Evolutionary conservation across 2,888 invertebrate species (phyloP), one percentile per base, ranked within the genome.

Genomic region (Thera obeliscata): DNA sequence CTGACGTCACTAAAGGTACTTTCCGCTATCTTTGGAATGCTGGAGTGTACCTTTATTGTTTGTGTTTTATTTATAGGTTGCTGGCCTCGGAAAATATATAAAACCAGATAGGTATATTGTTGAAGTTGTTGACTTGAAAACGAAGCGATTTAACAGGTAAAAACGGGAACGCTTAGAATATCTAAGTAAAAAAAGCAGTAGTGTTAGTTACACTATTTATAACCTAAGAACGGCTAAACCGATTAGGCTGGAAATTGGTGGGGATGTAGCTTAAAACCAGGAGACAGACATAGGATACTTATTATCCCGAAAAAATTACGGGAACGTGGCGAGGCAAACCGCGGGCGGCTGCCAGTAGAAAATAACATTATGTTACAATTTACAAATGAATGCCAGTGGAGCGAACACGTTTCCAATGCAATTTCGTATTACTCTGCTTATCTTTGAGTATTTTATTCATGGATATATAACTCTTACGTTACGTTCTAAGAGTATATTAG

Each of bases 1-100:
- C 56, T 58, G 69, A 56, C 65, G 62, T 65, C 65, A 61, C 54
- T 11, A 46, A n/a, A 52, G n/a, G 36, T 59, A 64, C 60, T 61
- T 61, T 54, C 46, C 2, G 7, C 5, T 35, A 9, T n/a, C 1
- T 52, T 57, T 41, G 36, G 56, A 57, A 66, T 54, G 43, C 11
- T 46, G 58, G 33, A 38, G 38, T 7, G n/a, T 61, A 57, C 54
- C 46, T 56, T 57, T 56, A 33, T 41, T 61, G 50, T 52, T 41
- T 33, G 52, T 61, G 36, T 52, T 61, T 12, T 41, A 38, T 65
- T 55, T 12, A 6, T 22, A 22, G 22, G 22, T 22, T 22, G 22
- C 22, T 22, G 22, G 22, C 22, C 22, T 22, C 22, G 22, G 22
- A 22, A 22, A 22, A 22, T 22, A 22, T 22, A 22, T 22, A 22